A percentile compares a stretch with the other conserved stretches of the same genome.
Conservation (phyloP, 2,797 vertebrate genomes). For the Spea hammondii region DNA sequence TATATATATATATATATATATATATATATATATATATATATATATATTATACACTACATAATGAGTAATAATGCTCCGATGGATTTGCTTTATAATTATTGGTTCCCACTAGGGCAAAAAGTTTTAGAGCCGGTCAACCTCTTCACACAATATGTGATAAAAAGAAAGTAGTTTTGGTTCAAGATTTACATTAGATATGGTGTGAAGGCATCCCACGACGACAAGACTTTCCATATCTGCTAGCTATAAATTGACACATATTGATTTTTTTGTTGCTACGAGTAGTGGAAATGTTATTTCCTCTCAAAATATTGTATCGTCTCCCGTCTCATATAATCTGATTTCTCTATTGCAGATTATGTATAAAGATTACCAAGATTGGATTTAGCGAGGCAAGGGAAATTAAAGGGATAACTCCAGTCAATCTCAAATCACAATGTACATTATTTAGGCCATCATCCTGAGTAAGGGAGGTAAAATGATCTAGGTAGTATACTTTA, state of each 20-base stretch:
- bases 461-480: too few species aligned
- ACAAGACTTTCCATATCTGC: constrained; percentile 12
- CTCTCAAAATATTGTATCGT: background rate
- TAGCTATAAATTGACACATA: constrained; percentile 45
- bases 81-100: too few species aligned
- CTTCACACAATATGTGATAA: background rate
- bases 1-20: too few species aligned
- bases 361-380: constrained; percentile 41
- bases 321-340: constrained; percentile 30
- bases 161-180: constrained; percentile 9
- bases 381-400: constrained; percentile 39
- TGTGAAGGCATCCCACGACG: constrained; percentile 2
- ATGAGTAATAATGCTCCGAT: too few species aligned
- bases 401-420: constrained; percentile 45
- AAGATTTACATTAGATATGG: constrained; percentile 5
- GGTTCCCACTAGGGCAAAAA: too few species aligned
- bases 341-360: constrained; percentile 38
- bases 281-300: constrained; percentile 21
- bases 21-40: too few species aligned
- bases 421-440: constrained; percentile 22
- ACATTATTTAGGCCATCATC: constrained; percentile 3
- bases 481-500: too few species aligned
- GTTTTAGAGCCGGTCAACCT: background rate
- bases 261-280: constrained; percentile 21
- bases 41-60: too few species aligned